Conservation (phyloP, 2,113 vertebrate species). For the Strix aluco region DNA sequence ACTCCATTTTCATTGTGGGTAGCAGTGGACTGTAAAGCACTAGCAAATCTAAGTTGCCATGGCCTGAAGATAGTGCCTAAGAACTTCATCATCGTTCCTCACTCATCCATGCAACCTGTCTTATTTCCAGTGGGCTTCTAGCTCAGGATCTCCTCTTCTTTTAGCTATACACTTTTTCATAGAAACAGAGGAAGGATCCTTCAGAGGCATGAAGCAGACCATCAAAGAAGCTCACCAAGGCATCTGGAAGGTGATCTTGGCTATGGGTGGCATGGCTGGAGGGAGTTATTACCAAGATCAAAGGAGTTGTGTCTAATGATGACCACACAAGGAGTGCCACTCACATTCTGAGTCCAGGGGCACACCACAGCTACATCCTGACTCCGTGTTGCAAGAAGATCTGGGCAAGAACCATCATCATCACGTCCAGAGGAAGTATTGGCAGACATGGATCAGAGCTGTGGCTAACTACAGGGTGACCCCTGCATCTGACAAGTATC, state of each 20-base stretch:
- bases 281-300: not conserved
- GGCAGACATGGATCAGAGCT: not conserved
- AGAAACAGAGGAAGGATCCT: not conserved
- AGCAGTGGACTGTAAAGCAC: not conserved
- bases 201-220: not conserved
- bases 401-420: not conserved
- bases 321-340: not conserved
- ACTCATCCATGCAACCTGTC: not conserved
- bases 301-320: not conserved
- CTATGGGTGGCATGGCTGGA: not conserved
- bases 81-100: not conserved
- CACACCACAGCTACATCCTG: not conserved
- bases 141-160: not conserved
- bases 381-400: not conserved
- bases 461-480: not conserved
- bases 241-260: not conserved
- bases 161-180: not conserved
- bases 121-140: not conserved
- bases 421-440: not conserved
- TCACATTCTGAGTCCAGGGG: not conserved
- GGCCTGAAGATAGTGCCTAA: not conserved
- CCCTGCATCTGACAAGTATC: not conserved
- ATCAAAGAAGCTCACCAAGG: not conserved
- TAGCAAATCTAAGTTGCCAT: not conserved
- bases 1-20: not conserved